Conservation (phyloP, 2,797 vertebrate species). For the Dromococcyx pavoninus region DNA sequence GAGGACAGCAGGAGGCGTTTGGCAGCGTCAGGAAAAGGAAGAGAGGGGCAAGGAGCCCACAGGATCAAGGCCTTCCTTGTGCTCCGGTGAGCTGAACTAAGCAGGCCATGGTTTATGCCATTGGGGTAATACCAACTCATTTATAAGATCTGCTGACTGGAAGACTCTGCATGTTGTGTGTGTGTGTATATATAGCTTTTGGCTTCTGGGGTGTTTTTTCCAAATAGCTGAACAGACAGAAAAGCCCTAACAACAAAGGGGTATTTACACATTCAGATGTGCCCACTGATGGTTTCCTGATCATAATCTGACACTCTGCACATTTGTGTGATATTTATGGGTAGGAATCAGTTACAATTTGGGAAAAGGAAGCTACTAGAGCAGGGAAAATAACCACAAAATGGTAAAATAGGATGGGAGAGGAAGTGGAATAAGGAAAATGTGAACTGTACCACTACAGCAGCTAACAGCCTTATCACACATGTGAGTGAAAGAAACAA, state of each 20-base stretch:
- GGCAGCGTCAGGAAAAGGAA: neutral
- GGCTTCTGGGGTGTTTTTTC: constrained; percentile 37
- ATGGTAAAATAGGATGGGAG: neutral
- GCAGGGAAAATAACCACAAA: neutral
- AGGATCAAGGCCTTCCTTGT: neutral
- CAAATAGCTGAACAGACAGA: constrained; percentile 48
- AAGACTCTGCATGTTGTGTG: neutral
- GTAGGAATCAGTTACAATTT: neutral
- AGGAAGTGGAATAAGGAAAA: neutral
- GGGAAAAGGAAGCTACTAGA: neutral
- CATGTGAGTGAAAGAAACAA: neutral
- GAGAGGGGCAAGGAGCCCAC: neutral
- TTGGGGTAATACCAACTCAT: neutral
- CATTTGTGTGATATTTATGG: constrained; percentile 42
- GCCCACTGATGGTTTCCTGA: neutral
- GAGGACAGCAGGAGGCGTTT: neutral
- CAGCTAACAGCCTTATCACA: neutral
- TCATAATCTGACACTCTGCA: neutral
- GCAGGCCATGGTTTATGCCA: neutral
- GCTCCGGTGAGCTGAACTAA: neutral
- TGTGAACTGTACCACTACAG: neutral
- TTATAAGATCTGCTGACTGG: constrained; percentile 23
- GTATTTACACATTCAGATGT: constrained; percentile 24
- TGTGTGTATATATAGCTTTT: constrained; percentile 16
- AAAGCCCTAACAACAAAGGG: neutral